Evolutionary conservation across 2,113 vertebrate genomes (phyloP), one percentile per base, ranked within the genome.

Genomic region (Daubentonia madagascariensis): DNA sequence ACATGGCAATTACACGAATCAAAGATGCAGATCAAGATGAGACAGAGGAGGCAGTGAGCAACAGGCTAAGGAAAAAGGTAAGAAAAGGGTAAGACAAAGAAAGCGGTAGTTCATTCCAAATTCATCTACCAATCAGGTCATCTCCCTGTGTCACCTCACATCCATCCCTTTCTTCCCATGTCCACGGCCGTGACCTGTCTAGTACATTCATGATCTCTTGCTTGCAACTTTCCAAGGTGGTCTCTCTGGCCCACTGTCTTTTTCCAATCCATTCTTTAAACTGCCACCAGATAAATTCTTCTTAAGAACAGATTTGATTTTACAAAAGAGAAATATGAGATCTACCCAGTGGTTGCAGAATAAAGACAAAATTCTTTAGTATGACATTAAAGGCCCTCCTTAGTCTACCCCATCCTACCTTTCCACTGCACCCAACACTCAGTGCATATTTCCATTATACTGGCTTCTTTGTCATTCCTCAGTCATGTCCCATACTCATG

Each of bases 401-500:
- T 1, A 35, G 25, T 30, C 67, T 17, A 6, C 5, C 8, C 17
- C 23, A 4, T 2, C 8, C 37, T 7, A 1, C n/a, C 25, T 48
- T 45, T n/a, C 75, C 35, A 5, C 13, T 0, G 5, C 2, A 6
- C 18, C 25, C 40, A 48, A 5, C 6, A 0, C 10, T 57, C 2
- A 1, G 8, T 52, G 3, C 0, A 0, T 0, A 30, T 48, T n/a
- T 52, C 65, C 8, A 16, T n/a, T 9, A 61, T 6, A 5, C 2
- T 1, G 13, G 57, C 43, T 75, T 67, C 50, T 9, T 17, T n/a
- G 23, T 10, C 37, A 3, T 23, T 37, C 63, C 7, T 50, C 11
- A 17, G 17, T 13, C 57, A 63, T 0, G 32, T 3, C 45, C 45
- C 72, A 3, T 18, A 23, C n/a, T 43, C 37, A 3, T 2, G 43